Evolutionary conservation across 92 coral and sea anemone genomes (phyloP), one percentile per base, ranked within the genome.

Genomic region (Epizoanthus scotinus): DNA sequence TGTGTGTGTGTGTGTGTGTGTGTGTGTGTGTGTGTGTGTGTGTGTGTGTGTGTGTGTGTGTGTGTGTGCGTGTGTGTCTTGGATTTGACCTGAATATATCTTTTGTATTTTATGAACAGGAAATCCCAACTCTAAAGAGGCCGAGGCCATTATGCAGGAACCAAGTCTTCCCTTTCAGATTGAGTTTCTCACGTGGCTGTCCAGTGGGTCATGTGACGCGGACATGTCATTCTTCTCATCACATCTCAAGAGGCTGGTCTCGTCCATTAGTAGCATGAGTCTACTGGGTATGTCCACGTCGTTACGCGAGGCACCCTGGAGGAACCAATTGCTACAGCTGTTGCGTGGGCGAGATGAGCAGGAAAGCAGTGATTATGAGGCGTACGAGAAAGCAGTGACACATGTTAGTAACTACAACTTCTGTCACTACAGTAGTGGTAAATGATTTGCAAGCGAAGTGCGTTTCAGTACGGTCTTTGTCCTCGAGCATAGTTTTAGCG

Each of bases 121-220:
- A 36, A 38, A 47, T 78, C 26, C 83, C 53, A 78, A 40, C 54
- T 0, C 31, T 15, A 29, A 14, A 29, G 27, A 67, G 13, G 36
- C 20, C 25, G 61, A 47, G 21, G 71, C 62, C 20, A 5, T 9
- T 2, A 29, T 81, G 70, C 24, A 29, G 10, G 55, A 67, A 49
- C 62, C 84, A 27, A 84, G 84, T 69, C 84, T 92, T 40, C 97
- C 97, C 15, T 57, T 71, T 57, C 78, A 90, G 73, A 86, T 92
- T 36, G 97, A 90, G 81, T 92, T 92, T 71, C 84, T 94, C 78
- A 93, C 93, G 6, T 95, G 99, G 99, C 75, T 95, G 14, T 87
- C 85, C 57, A 87, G 95, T 63, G 95, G 99, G 22, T 91, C 99
- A 9, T 95, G 99, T 86, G 85, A 95, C 67, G 84, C 91, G 10